Evolutionary conservation across 2,113 vertebrate species (phyloP).

Genomic region (Silurus asotus): DNA sequence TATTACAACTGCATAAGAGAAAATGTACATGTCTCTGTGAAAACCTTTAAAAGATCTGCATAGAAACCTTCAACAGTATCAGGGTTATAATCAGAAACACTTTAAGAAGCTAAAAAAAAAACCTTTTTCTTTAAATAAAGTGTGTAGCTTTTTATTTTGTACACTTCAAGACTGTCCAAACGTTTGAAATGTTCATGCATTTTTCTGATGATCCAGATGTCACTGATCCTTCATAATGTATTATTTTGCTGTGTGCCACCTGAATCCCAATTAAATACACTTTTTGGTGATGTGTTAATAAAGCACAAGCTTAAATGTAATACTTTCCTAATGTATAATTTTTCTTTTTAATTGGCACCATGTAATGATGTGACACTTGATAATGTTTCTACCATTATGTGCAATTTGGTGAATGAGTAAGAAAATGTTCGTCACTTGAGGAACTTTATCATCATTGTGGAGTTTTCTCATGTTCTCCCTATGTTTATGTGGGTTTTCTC

Average conservation of each 20-base stretch:
- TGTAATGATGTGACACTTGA: not conserved
- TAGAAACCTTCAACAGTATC: not conserved
- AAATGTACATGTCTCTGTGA: not conserved
- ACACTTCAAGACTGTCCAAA: not conserved
- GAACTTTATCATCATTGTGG: not conserved
- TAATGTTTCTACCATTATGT: not conserved
- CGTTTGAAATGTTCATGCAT: not conserved
- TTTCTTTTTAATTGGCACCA: not conserved
- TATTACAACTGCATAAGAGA: not conserved
- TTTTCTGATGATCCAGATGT: not conserved
- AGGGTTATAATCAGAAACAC: not conserved
- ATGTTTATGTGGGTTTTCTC: not conserved
- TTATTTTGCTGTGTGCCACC: not conserved
- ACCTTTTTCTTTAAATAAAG: not conserved
- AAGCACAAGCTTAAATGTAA: not conserved
- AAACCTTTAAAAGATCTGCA: not conserved
- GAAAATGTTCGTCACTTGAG: not conserved
- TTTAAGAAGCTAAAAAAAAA: not conserved
- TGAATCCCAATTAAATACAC: not conserved
- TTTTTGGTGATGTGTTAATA: not conserved
- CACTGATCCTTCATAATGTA: not conserved
- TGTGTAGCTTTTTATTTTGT: not conserved
- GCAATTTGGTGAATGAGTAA: not conserved
- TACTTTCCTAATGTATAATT: not conserved
- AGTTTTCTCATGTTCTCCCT: not conserved